A percentile compares a stretch with the other conserved stretches of the same genome.
These are phyloP conservation scores for Fistularia commersonii DNA, from an alignment of 2,797 vertebrate species.

Conservation along the genomic window DNA sequence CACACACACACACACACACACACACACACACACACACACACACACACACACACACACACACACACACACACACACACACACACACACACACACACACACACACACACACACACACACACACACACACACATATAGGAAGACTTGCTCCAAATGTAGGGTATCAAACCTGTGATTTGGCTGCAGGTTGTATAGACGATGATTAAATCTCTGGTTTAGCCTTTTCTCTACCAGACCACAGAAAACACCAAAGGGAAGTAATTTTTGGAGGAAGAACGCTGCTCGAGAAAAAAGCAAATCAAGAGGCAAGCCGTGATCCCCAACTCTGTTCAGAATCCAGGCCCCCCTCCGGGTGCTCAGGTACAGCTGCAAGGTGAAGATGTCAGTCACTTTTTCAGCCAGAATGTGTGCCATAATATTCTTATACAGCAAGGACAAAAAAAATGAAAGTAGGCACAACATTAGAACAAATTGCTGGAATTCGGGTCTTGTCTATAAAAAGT, in stretches of 20 bases:
- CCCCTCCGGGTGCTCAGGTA: slow-evolving; percentile 80
- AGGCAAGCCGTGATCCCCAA: slow-evolving; percentile 66
- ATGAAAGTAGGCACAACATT: no score
- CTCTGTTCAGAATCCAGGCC: slow-evolving; percentile 76
- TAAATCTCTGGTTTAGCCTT: slow-evolving; percentile 61
- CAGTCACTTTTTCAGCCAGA: background rate
- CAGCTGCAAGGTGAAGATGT: slow-evolving; percentile 54
- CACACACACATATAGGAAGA: no score
- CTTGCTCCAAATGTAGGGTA: background rate
- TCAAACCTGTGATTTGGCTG: slow-evolving; percentile 87
- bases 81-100: no score
- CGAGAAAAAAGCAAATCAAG: slow-evolving; percentile 53
- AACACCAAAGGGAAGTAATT: slow-evolving; percentile 41
- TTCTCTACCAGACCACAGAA: slow-evolving; percentile 47
- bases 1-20: no score
- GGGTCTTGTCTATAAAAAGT: no score
- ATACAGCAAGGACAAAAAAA: no score
- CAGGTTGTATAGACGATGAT: slow-evolving; percentile 75
- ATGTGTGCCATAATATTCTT: no score
- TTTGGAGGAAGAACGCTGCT: accelerated
- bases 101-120: no score
- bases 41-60: no score
- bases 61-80: no score
- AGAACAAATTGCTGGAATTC: no score
- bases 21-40: no score